phyloP scores from a whole-genome alignment of 2,797 vertebrate species.

The Gymnopithys bicolor region DNA sequence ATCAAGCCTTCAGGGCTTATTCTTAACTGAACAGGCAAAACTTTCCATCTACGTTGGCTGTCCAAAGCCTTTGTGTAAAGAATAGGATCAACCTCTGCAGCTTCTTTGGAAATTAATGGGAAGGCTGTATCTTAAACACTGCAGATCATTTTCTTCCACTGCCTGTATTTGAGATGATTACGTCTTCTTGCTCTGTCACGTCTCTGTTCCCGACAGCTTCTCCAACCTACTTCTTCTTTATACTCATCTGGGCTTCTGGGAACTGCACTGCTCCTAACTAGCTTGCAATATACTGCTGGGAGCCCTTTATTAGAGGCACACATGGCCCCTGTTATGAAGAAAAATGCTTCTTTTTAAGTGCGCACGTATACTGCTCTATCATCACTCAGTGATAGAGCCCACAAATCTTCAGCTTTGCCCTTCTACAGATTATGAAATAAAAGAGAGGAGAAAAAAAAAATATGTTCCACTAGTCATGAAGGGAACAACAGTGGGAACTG shows the following conservation, averaged over 20 bases:
- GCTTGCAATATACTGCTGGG: slow-evolving; percentile 36
- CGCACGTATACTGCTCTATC: slow-evolving; percentile 55
- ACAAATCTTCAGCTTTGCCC: slow-evolving; percentile 64
- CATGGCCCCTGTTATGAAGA: slow-evolving; percentile 67
- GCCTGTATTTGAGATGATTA: not conserved
- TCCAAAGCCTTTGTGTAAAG: not conserved
- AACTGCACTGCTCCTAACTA: slow-evolving; percentile 39
- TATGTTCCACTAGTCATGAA: not conserved
- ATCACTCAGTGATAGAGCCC: slow-evolving; percentile 51
- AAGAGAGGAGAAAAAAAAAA: not conserved
- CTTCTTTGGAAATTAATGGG: not conserved
- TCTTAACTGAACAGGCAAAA: not conserved
- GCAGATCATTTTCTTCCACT: not conserved
- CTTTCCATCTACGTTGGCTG: not conserved
- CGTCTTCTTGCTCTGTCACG: slow-evolving; percentile 23
- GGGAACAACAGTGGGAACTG: not conserved
- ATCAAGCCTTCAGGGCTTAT: not conserved
- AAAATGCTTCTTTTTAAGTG: slow-evolving; percentile 63
- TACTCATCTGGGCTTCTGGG: slow-evolving; percentile 50
- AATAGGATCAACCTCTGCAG: not conserved
- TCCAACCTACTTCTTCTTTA: slow-evolving; percentile 5
- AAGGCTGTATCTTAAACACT: not conserved
- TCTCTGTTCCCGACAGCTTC: slow-evolving; percentile 45
- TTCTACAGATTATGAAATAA: slow-evolving; percentile 55
- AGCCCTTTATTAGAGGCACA: slow-evolving; percentile 57